Evolutionary conservation across 2,113 vertebrate genomes (phyloP), one percentile per base, ranked within the genome.

Genomic region (Pimephales promelas): DNA sequence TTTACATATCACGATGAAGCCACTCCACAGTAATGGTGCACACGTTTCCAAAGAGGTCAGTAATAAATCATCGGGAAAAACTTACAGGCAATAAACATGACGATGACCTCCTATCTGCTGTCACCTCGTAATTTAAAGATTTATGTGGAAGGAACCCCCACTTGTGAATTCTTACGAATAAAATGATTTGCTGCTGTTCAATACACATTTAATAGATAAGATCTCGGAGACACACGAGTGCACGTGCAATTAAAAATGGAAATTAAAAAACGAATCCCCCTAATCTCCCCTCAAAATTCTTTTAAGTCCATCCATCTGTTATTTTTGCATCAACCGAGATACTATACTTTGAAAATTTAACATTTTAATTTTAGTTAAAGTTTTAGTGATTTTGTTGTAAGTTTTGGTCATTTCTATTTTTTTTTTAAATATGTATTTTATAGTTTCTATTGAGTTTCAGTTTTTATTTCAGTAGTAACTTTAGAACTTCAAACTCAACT

Each of bases 1-100:
- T 95, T 95, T 95, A 93, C 93, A 94, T 95, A 94, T 92, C 89
- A 91, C 90, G 90, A 91, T 93, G 91, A 76, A 64, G 87, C 66
- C 61, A 54, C 84, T 81, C 86, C 87, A 56, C 83, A 82, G 68
- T 1, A 64, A 85, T 16, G 0, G 31, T 43, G 54, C 66, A 43
- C 52, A 84, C 85, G 71, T 82, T 75, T 87, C 80, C 70, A 88
- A 84, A 89, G 82, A 47, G 34, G 59, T 78, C 40, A n/a, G 45
- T 64, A 49, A 49, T 10, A 79, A 40, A 6, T 9, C 10, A 78
- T 16, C 6, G 26, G 5, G 24, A 34, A 59, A 22, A 7, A n/a
- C 34, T n/a, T 71, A 16, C 43, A 26, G n/a, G 20, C 34, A 68
- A 22, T 68, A 36, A 66, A 68, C 40, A 40, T 22, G 0, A 9